phyloP scores from a whole-genome alignment of 2,797 vertebrate genomes.

The Sylvilagus floridanus region DNA sequence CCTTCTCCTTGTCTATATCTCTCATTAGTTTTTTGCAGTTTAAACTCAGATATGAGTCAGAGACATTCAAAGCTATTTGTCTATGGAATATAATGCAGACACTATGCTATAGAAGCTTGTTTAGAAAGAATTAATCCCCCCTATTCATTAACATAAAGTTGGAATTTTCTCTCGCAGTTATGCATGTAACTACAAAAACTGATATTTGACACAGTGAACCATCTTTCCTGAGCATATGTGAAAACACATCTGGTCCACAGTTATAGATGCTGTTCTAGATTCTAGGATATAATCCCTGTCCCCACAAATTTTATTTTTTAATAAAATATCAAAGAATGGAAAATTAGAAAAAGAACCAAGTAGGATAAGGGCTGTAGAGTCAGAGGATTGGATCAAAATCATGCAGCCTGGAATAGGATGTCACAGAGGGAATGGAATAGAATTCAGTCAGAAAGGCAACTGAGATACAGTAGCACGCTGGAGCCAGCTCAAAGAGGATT shows the following conservation, averaged over 20 bases:
- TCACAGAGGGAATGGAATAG: not conserved
- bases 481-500: not conserved
- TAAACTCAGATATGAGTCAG: not conserved
- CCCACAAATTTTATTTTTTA: not conserved
- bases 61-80: not conserved
- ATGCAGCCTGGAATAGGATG: not conserved
- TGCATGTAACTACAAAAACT: not conserved
- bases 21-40: not conserved
- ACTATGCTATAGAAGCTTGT: not conserved
- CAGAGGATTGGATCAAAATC: not conserved
- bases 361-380: not conserved
- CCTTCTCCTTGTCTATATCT: not conserved
- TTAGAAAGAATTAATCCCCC: not conserved
- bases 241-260: not conserved
- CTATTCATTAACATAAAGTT: not conserved
- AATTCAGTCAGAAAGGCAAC: not conserved
- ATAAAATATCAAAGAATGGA: not conserved
- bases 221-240: not conserved
- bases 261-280: not conserved
- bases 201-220: not conserved
- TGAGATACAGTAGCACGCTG: not conserved
- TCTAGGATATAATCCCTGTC: not conserved
- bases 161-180: not conserved
- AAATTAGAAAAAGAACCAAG: not conserved
- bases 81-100: not conserved